Conservation (phyloP, 2,888 invertebrate genomes). For the Meandrusa payeni region DNA sequence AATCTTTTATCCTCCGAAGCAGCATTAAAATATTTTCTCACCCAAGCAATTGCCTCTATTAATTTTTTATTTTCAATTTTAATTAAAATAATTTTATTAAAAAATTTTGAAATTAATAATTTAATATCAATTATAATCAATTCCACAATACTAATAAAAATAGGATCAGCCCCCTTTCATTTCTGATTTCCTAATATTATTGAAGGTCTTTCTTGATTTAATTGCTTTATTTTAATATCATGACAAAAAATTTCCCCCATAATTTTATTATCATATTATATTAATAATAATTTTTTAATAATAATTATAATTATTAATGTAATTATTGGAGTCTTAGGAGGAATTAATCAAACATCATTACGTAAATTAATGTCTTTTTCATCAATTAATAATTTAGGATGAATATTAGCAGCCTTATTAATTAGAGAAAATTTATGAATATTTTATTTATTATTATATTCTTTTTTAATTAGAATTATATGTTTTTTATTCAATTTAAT, state of each 20-base stretch:
- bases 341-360: too few species aligned
- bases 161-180: slow-evolving; percentile 79
- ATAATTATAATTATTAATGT: too few species aligned
- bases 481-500: slow-evolving; percentile 74
- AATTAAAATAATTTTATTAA: too few species aligned
- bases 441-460: too few species aligned
- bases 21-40: slow-evolving; percentile 42
- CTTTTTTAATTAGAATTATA: slow-evolving; percentile 61
- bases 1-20: slow-evolving; percentile 76
- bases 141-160: slow-evolving; percentile 72
- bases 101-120: too few species aligned
- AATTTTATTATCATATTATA: slow-evolving; percentile 70
- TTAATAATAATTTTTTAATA: slow-evolving; percentile 60
- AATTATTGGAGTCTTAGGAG: too few species aligned
- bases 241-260: slow-evolving; percentile 83
- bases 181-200: slow-evolving; percentile 81
- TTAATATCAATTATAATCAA: slow-evolving; percentile 51
- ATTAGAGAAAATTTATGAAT: too few species aligned
- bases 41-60: too few species aligned
- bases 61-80: too few species aligned
- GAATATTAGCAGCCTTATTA: too few species aligned
- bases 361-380: too few species aligned
- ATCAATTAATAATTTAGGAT: too few species aligned
- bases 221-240: slow-evolving; percentile 59
- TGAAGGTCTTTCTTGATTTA: slow-evolving; percentile 72